A percentile compares a stretch with the other conserved stretches of the same genome.
Evolutionary conservation across 2,888 invertebrate species (phyloP).

Genomic region (Lydus trimaculatus): DNA sequence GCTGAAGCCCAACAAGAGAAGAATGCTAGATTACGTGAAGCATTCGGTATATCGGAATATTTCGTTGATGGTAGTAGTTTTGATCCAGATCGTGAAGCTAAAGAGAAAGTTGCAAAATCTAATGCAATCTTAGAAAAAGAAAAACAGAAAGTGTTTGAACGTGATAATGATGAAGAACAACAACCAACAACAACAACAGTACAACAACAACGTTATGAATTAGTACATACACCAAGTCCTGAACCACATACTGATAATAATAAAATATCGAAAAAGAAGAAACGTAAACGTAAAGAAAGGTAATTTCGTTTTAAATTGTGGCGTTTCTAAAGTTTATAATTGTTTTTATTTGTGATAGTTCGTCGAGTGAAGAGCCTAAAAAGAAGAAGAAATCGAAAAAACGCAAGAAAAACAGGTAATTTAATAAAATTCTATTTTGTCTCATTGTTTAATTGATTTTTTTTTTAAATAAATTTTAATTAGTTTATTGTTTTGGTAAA

Average conservation of each 20-base stretch:
- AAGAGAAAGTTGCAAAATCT: constrained; percentile 64
- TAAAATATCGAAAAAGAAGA: constrained; percentile 69
- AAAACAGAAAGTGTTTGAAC: constrained; percentile 56
- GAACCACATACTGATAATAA: constrained; percentile 60
- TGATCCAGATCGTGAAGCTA: constrained; percentile 78
- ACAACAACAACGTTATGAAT: constrained; percentile 67
- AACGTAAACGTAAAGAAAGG: constrained; percentile 78
- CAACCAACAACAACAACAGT: constrained; percentile 56
- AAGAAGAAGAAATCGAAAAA: constrained; percentile 84
- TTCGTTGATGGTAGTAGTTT: constrained; percentile 95
- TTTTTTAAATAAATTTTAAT: not conserved
- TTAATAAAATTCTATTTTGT: constrained; percentile 37
- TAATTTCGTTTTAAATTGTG: constrained; percentile 51
- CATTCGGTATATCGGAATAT: constrained; percentile 92
- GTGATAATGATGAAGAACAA: constrained; percentile 63
- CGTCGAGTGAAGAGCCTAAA: constrained; percentile 75
- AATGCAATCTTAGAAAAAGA: constrained; percentile 60
- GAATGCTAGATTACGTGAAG: constrained; percentile 90
- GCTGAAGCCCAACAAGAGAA: constrained; percentile 96
- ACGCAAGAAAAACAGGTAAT: constrained; percentile 77
- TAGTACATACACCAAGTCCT: constrained; percentile 79
- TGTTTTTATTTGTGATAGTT: constrained; percentile 61
- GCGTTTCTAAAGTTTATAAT: not conserved
- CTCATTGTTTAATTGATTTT: not conserved
- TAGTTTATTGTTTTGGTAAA: not conserved